Evolutionary conservation across 2,888 invertebrate genomes (phyloP), one percentile per base, ranked within the genome.

Genomic region (Drosophila mettleri): DNA sequence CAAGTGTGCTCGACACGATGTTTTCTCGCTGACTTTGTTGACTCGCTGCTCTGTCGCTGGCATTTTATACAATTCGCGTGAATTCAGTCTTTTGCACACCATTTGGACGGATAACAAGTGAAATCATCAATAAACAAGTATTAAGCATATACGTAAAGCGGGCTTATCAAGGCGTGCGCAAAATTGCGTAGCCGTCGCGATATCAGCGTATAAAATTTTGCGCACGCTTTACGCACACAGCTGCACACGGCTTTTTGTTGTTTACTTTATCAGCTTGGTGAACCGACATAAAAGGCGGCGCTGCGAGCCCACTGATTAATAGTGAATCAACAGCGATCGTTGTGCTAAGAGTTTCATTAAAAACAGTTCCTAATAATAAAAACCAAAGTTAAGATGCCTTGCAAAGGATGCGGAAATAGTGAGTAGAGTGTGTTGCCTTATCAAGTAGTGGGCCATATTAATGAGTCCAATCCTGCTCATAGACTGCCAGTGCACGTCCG

Each of bases 401-500:
- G 90, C 82, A 87, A 88, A 60, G 84, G 84, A 76, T 90, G 89
- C 74, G 82, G 75, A 78, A 81, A 84, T 18, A 82, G 88, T 87
- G 43, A 86, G 88, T 84, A 38, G 49, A 27, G 8, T 29, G 4
- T 33, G 12, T 39, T 36, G 6, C 10, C 16, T 36, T 6, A 16
- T n/a, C 33, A 2, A 34, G 33, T n/a, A 6, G 8, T 18, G 9
- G 16, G n/a, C 18, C 43, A 18, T 49, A 39, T 29, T 60, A 64
- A 67, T 51, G 6, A 20, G 52, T 20, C 18, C n/a, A 16, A 24
- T 53, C 10, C 38, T 31, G 45, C n/a, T 45, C 45, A 22, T 7
- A 90, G 90, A 83, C 77, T 90, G 90, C 71, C 89, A 89, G 76
- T 90, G 89, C 72, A 74, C 78, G 31, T 54, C 86, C 49, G 83